Percentiles rank a stretch among this genome's conserved stretches.
These are phyloP conservation scores for Pandemis cinnamomeana DNA, from an alignment of 2,888 invertebrate species.

Conservation along the genomic window DNA sequence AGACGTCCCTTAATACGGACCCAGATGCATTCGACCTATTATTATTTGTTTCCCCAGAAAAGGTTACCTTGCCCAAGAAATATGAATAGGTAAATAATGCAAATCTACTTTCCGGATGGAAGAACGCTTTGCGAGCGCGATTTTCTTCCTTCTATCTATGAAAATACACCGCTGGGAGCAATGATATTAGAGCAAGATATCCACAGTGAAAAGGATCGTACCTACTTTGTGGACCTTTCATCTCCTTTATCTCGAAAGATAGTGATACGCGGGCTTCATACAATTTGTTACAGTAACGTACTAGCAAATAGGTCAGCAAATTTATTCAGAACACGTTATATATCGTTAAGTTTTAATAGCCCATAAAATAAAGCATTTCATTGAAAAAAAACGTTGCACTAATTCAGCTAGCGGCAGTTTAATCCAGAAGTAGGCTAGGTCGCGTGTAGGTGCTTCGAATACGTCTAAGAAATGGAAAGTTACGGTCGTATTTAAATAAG, in stretches of 20 bases:
- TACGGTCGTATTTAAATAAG: slow-evolving; percentile 63
- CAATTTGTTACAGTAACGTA: slow-evolving; percentile 34
- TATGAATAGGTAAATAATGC: slow-evolving; percentile 62
- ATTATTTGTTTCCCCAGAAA: slow-evolving; percentile 78
- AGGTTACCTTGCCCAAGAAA: slow-evolving; percentile 60
- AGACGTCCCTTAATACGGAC: slow-evolving; percentile 81
- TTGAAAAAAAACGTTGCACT: slow-evolving; percentile 10
- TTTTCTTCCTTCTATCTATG: slow-evolving; percentile 66
- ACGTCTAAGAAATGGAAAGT: slow-evolving; percentile 69
- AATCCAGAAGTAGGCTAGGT: slow-evolving; percentile 42
- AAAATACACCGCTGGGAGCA: slow-evolving; percentile 69
- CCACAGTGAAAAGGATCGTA: slow-evolving; percentile 54
- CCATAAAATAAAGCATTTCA: background rate
- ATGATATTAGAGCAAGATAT: slow-evolving; percentile 76
- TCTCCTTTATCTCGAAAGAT: slow-evolving; percentile 35
- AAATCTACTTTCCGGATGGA: slow-evolving; percentile 67
- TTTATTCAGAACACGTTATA: background rate
- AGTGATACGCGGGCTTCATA: slow-evolving; percentile 26
- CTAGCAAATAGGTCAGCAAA: slow-evolving; percentile 21
- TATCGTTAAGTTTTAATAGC: background rate
- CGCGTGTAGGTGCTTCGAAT: slow-evolving; percentile 46
- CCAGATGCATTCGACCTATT: slow-evolving; percentile 80
- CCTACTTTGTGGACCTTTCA: slow-evolving; percentile 43
- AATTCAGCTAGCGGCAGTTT: slow-evolving; percentile 40
- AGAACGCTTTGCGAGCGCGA: slow-evolving; percentile 59